These are phyloP conservation scores for Burhinus oedicnemus DNA, from an alignment of 2,113 vertebrate species.

Conservation along the genomic window DNA sequence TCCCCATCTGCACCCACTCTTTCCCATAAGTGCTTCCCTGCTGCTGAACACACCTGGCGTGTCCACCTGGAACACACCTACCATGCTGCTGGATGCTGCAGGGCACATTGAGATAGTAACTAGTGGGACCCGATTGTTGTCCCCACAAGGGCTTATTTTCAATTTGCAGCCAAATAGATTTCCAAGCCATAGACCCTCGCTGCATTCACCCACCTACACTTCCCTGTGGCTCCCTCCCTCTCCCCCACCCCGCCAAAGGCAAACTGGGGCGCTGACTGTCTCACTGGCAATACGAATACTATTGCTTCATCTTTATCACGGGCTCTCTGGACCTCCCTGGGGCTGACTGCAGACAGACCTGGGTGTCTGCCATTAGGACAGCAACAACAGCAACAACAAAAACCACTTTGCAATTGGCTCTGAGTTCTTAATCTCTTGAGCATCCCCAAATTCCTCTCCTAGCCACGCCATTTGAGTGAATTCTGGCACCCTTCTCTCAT, in stretches of 20 bases:
- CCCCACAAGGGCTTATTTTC: slow-evolving; percentile 76
- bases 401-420: slow-evolving; percentile 13
- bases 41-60: slow-evolving; percentile 60
- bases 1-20: slow-evolving; percentile 6
- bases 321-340: slow-evolving; percentile 30
- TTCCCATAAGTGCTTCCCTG: slow-evolving; percentile 69
- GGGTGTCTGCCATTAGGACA: not conserved
- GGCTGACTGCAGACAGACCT: slow-evolving; percentile 25
- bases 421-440: not conserved
- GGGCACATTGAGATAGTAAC: slow-evolving; percentile 62
- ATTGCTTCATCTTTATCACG: not conserved
- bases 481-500: slow-evolving; percentile 35
- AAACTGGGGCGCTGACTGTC: slow-evolving; percentile 43
- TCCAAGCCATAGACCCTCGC: slow-evolving; percentile 70
- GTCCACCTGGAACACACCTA: slow-evolving; percentile 61
- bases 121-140: slow-evolving; percentile 64
- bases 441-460: not conserved
- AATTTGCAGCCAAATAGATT: slow-evolving; percentile 75
- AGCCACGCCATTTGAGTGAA: slow-evolving; percentile 32
- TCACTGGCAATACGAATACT: slow-evolving; percentile 38
- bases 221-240: slow-evolving; percentile 19
- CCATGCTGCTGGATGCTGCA: slow-evolving; percentile 69
- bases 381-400: not conserved
- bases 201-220: slow-evolving; percentile 45
- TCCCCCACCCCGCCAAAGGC: not conserved